Evolutionary conservation across 2,113 vertebrate genomes (phyloP).

Genomic region (Eretmodus cyanostictus): DNA sequence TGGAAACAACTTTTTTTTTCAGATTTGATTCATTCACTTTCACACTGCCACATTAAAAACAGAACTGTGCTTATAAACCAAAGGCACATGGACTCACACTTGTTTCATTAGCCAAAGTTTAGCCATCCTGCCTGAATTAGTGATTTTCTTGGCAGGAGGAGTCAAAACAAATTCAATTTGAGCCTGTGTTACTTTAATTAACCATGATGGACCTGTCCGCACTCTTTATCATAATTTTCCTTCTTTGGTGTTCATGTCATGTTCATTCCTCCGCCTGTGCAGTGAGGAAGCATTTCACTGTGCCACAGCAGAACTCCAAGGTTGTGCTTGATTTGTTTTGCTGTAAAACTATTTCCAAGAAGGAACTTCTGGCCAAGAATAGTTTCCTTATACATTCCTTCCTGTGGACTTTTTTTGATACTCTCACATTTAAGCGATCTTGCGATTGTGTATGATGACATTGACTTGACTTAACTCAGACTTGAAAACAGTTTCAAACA

Average conservation of each 20-base stretch:
- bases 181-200: slow-evolving; percentile 44
- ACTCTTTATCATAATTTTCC: slow-evolving; percentile 34
- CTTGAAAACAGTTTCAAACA: neutral
- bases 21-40: neutral
- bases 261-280: neutral
- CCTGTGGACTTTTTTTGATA: neutral
- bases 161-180: slow-evolving; percentile 33
- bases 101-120: slow-evolving; percentile 12
- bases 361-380: neutral
- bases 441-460: neutral
- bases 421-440: neutral
- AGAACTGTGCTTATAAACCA: neutral
- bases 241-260: slow-evolving; percentile 24
- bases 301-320: neutral
- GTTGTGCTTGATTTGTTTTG: neutral
- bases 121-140: slow-evolving; percentile 15
- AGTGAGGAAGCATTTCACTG: neutral
- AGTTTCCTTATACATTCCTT: neutral
- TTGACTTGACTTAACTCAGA: neutral
- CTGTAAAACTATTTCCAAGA: neutral
- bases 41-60: neutral
- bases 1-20: neutral
- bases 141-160: slow-evolving; percentile 21
- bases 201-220: slow-evolving; percentile 19
- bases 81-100: neutral